Conservation (phyloP, 2,888 invertebrate genomes). For the Apodemia zela region DNA sequence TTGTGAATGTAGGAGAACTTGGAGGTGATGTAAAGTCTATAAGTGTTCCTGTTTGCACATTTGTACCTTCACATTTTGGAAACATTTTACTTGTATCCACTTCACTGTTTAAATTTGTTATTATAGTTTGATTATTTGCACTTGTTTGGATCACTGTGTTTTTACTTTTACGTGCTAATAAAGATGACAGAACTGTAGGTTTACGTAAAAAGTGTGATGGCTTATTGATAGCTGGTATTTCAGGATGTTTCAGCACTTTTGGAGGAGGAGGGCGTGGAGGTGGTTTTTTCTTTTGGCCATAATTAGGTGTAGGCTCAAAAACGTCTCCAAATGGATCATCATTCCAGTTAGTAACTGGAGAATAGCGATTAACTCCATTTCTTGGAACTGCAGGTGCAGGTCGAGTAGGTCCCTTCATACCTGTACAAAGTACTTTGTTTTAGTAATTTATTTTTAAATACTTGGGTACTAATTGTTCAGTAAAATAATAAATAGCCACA, state of each 20-base stretch:
- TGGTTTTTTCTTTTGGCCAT: slow-evolving; percentile 83
- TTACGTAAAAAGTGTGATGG: slow-evolving; percentile 76
- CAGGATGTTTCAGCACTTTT: slow-evolving; percentile 57
- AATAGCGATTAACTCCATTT: slow-evolving; percentile 58
- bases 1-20: slow-evolving; percentile 87
- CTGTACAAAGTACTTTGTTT: slow-evolving; percentile 44
- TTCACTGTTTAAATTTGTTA: slow-evolving; percentile 49
- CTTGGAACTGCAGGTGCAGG: slow-evolving; percentile 79
- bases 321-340: slow-evolving; percentile 75
- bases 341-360: slow-evolving; percentile 79
- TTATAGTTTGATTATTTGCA: slow-evolving; percentile 39
- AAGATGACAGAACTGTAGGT: slow-evolving; percentile 67
- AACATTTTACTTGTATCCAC: slow-evolving; percentile 62
- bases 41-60: slow-evolving; percentile 76
- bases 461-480: background rate
- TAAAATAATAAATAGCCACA: background rate
- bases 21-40: slow-evolving; percentile 87
- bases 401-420: slow-evolving; percentile 82
- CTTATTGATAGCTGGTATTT: slow-evolving; percentile 54
- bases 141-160: slow-evolving; percentile 40
- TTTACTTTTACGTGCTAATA: slow-evolving; percentile 63
- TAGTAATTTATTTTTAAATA: background rate
- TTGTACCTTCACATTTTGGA: slow-evolving; percentile 70
- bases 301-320: slow-evolving; percentile 66
- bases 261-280: slow-evolving; percentile 88